Conservation (phyloP, 1,140 invertebrate genomes). For the Aphis gossypii region DNA sequence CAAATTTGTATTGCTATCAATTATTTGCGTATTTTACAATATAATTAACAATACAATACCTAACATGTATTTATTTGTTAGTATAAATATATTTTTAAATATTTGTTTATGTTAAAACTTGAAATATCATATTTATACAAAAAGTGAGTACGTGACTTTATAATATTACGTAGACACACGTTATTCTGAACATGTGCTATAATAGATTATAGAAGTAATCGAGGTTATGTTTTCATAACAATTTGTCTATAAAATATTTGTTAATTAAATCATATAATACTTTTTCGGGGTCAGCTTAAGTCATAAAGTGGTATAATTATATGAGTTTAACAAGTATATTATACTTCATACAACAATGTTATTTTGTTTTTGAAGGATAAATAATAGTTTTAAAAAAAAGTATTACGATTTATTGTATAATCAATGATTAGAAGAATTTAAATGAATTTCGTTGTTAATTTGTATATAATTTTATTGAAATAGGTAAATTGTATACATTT, state of each 20-base stretch:
- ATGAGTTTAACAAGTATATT: neutral
- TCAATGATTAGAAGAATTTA: neutral
- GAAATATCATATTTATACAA: neutral
- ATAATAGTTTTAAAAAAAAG: neutral
- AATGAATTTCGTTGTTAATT: neutral
- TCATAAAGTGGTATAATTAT: slow-evolving; percentile 16
- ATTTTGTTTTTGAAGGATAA: slow-evolving; percentile 13
- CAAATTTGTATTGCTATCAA: no score
- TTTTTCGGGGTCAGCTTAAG: slow-evolving; percentile 5
- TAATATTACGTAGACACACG: neutral
- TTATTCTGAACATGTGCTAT: neutral
- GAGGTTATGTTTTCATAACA: slow-evolving; percentile 28
- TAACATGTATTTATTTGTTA: neutral
- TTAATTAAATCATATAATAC: slow-evolving; percentile 27
- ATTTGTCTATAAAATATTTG: slow-evolving; percentile 20
- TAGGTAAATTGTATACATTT: neutral
- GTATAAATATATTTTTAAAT: neutral
- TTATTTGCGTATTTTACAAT: no score
- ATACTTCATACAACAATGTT: slow-evolving; percentile 15
- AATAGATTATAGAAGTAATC: neutral
- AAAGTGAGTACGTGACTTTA: neutral
- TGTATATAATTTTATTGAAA: slow-evolving; percentile 2
- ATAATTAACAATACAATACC: neutral
- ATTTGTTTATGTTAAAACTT: neutral
- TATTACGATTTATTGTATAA: neutral